A percentile compares a stretch with the other conserved stretches of the same genome.
These are phyloP conservation scores for Hoplostethus mediterraneus DNA, from an alignment of 2,797 vertebrate species.

Conservation along the genomic window DNA sequence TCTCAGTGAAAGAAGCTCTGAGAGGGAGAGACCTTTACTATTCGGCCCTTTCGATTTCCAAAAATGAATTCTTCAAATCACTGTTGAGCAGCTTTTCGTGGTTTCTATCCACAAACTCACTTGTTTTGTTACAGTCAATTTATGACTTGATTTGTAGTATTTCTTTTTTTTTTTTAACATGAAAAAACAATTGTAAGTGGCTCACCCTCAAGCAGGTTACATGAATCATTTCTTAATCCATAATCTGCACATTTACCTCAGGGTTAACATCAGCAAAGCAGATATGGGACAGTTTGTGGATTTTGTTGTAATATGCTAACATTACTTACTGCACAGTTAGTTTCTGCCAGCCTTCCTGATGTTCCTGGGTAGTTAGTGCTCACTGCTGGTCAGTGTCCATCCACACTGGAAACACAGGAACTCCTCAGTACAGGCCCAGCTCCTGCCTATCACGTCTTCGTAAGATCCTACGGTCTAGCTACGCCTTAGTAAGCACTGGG, in stretches of 20 bases:
- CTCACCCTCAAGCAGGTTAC: conserved; percentile 65
- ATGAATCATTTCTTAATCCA: conserved; percentile 70
- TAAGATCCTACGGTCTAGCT: conserved; percentile 48
- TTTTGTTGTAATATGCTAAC: conserved; percentile 51
- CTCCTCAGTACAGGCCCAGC: conserved; percentile 46
- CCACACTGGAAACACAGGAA: conserved; percentile 73
- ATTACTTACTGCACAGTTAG: conserved; percentile 52
- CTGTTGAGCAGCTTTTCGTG: conserved; percentile 66
- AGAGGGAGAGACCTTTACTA: conserved; percentile 53
- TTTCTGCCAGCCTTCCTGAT: conserved; percentile 50
- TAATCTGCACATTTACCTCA: conserved; percentile 84
- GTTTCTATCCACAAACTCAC: conserved; percentile 22
- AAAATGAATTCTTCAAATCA: conserved; percentile 43
- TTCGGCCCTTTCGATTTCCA: conserved; percentile 35
- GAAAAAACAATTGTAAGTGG: conserved; percentile 36
- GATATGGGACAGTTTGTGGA: conserved; percentile 71
- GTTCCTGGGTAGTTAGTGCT: conserved; percentile 68
- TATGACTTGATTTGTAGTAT: conserved; percentile 49
- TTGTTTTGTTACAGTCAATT: conserved; percentile 19
- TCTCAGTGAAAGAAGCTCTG: conserved; percentile 47
- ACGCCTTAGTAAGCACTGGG: conserved; percentile 42
- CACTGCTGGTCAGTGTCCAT: conserved; percentile 83
- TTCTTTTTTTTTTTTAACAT: conserved; percentile 30
- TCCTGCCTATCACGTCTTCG: conserved; percentile 51
- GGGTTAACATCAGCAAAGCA: conserved; percentile 76